These are phyloP conservation scores for Podarcis muralis DNA, from an alignment of 2,113 vertebrate genomes.

Conservation along the genomic window DNA sequence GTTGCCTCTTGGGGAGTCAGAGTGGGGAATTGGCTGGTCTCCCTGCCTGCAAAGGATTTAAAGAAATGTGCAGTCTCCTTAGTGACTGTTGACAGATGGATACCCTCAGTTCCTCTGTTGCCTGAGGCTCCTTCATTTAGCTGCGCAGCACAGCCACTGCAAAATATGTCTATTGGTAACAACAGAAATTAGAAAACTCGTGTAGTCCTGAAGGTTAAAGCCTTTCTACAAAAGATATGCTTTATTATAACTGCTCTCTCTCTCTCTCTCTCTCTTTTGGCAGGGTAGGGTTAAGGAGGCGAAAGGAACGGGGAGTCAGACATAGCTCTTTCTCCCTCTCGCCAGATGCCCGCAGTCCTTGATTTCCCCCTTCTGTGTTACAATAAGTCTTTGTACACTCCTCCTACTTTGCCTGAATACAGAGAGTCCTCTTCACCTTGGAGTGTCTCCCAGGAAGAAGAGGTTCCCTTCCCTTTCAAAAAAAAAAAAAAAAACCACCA, in stretches of 20 bases:
- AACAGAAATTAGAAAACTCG: not conserved
- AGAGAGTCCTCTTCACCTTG: slow-evolving; percentile 36
- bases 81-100: slow-evolving; percentile 13
- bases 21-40: slow-evolving; percentile 10
- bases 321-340: not conserved
- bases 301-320: not conserved
- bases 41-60: not conserved
- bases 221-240: not conserved
- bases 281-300: not conserved
- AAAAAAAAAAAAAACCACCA: not conserved
- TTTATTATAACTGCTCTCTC: not conserved
- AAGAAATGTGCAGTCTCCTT: not conserved
- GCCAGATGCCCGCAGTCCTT: not conserved
- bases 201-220: not conserved
- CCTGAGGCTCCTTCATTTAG: not conserved
- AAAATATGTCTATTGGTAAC: not conserved
- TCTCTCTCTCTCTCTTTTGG: not conserved
- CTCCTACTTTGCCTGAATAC: slow-evolving; percentile 19
- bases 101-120: not conserved
- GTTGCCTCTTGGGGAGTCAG: slow-evolving; percentile 20
- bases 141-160: not conserved
- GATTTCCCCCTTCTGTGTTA: slow-evolving; percentile 18
- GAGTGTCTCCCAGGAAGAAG: slow-evolving; percentile 51
- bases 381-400: slow-evolving; percentile 34
- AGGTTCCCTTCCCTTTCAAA: not conserved